Evolutionary conservation across 2,888 invertebrate genomes (phyloP).

Genomic region (Tipula vernalis): DNA sequence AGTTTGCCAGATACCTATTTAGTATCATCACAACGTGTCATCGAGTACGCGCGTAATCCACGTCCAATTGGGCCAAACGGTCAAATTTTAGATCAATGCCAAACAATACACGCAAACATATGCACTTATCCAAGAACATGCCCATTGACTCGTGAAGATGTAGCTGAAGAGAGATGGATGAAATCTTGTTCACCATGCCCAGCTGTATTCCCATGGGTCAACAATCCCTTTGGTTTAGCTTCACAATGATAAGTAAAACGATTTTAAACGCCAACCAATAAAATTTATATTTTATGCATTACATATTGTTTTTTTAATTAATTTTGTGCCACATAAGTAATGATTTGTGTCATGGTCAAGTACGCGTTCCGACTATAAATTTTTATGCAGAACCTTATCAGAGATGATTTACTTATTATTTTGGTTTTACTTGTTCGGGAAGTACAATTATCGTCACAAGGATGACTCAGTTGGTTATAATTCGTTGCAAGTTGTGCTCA

Average conservation of each 20-base stretch:
- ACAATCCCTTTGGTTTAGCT: slow-evolving; percentile 37
- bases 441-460: no score
- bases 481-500: no score
- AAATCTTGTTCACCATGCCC: slow-evolving; percentile 40
- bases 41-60: slow-evolving; percentile 27
- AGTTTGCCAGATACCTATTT: slow-evolving; percentile 44
- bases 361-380: no score
- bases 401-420: no score
- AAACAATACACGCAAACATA: slow-evolving; percentile 19
- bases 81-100: slow-evolving; percentile 24
- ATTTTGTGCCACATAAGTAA: no score
- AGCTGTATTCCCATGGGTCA: slow-evolving; percentile 41
- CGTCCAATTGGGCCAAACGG: slow-evolving; percentile 24
- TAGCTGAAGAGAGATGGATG: slow-evolving; percentile 36
- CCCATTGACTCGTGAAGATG: slow-evolving; percentile 24
- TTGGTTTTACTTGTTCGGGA: no score
- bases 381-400: no score
- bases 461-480: no score
- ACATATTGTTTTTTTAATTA: no score
- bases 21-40: slow-evolving; percentile 33
- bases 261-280: no score
- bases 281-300: no score
- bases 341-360: no score
- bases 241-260: background rate
- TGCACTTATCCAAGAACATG: slow-evolving; percentile 26